Evolutionary conservation across 2,888 invertebrate species (phyloP), one percentile per base, ranked within the genome.

Genomic region (Gerris lacustris): DNA sequence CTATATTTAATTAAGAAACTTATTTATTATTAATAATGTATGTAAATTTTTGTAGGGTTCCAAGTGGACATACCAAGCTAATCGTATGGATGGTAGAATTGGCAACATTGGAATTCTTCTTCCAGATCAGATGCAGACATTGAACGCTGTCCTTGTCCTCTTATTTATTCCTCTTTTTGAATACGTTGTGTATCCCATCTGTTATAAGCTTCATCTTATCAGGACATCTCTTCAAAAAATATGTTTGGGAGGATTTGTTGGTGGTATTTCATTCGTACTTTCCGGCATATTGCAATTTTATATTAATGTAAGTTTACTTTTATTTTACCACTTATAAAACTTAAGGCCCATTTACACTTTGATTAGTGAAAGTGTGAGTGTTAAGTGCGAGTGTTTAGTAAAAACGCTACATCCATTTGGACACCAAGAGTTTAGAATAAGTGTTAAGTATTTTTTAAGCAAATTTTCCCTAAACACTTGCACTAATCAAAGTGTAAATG

Each of bases 101-200:
- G 90, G 90, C 0, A 83, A 76, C 31, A 31, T 31, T 31, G 90
- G 86, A 81, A 84, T 86, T 0, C 82, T 94, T 18, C 89, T 94
- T 76, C 94, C 98, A 0, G 98, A 98, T 82, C 97, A 98, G 81
- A 89, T 98, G 88, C 95, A 95, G 84, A 91, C 95, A 72, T 81
- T 95, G 4, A 96, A 96, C 82, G 95, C 96, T 0, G 79, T 94
- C 5, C 82, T 95, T 55, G 92, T 96, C 76, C 82, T 96, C 43
- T 69, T 88, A 5, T 89, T 95, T 76, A 95, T 96, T 77, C 96
- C 96, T 0, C 78, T 92, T 0, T 93, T 91, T 78, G 89, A 92
- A 80, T 44, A 66, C 45, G 6, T 82, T 5, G 83, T 96, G 70
- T 96, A 96, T 80, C 96, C 96, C 0, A 78, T 88, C 0, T 80